Evolutionary conservation across 2,113 vertebrate species (phyloP).

Genomic region (Anser brachyrhynchus): DNA sequence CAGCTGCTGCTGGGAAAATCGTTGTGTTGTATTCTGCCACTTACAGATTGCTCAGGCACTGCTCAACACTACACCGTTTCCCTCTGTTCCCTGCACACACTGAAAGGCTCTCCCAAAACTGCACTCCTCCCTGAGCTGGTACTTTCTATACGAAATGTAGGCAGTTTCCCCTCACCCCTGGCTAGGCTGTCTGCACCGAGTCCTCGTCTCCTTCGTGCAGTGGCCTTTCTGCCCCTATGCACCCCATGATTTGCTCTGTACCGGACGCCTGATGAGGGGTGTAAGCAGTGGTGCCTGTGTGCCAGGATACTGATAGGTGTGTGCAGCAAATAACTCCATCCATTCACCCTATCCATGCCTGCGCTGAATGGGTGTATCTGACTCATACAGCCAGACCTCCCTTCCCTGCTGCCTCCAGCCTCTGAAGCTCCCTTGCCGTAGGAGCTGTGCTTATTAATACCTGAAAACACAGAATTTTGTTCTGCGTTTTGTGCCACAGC

Average conservation of each 20-base stretch:
- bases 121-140: neutral
- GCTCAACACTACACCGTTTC: neutral
- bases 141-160: neutral
- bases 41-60: neutral
- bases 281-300: neutral
- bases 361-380: neutral
- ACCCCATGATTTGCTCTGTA: neutral
- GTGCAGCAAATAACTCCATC: neutral
- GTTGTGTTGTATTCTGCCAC: neutral
- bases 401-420: neutral
- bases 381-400: neutral
- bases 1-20: neutral
- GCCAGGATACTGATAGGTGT: neutral
- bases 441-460: neutral
- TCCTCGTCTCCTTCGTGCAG: neutral
- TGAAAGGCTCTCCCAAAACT: neutral
- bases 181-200: neutral
- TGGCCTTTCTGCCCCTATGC: neutral
- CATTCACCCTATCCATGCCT: neutral
- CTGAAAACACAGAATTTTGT: neutral
- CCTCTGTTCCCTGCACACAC: neutral
- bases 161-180: neutral
- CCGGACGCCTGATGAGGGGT: neutral
- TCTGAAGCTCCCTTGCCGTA: neutral
- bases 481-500: neutral